Conservation (phyloP, 2,113 vertebrate genomes). For the Neoarius graeffei region DNA sequence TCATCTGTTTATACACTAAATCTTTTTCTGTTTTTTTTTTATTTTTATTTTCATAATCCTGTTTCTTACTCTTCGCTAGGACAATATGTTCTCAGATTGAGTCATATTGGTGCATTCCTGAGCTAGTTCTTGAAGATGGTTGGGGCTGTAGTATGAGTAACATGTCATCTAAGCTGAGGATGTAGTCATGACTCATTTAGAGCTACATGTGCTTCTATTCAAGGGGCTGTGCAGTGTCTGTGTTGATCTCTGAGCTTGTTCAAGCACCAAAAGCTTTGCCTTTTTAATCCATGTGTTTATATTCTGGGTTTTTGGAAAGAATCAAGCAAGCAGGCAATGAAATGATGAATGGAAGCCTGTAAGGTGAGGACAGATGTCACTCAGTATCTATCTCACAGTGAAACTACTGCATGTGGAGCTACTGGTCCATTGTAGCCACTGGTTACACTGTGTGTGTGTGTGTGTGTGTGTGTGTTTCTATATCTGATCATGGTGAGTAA, state of each 20-base stretch:
- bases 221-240: neutral
- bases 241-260: neutral
- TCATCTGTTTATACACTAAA: neutral
- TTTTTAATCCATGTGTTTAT: neutral
- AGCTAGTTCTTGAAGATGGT: neutral
- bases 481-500: constrained; percentile 2
- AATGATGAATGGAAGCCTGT: constrained; percentile 6
- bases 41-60: neutral
- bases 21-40: neutral
- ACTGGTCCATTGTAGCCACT: neutral
- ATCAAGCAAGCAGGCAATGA: neutral
- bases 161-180: neutral
- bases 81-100: constrained; percentile 2
- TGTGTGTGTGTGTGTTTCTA: neutral
- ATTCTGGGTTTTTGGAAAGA: neutral
- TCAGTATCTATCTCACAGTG: constrained; percentile 7
- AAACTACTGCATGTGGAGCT: constrained; percentile 1
- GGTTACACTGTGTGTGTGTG: neutral
- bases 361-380: neutral
- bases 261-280: neutral
- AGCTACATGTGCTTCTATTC: constrained; percentile 1
- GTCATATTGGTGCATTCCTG: neutral
- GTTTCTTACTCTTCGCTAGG: neutral
- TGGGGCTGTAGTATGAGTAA: neutral
- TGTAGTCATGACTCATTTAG: neutral